Conservation (phyloP, 2,888 invertebrate genomes). For the Platerodrilus igneus region DNA sequence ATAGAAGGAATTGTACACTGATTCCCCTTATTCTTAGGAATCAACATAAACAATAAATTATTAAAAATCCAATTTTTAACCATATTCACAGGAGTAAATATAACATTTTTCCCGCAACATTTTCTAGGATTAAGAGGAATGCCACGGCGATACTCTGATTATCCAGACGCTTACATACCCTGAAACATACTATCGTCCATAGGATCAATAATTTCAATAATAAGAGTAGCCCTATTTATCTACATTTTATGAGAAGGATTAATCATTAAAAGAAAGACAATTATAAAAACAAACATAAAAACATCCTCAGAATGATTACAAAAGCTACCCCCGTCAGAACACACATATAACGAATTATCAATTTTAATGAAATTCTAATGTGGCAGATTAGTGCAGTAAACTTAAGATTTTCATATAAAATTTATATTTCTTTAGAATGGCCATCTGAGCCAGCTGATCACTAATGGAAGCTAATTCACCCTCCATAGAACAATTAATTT, state of each 20-base stretch:
- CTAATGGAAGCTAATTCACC: conserved; percentile 60
- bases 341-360: conserved; percentile 57
- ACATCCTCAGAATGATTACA: conserved; percentile 61
- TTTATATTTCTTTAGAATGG: conserved; percentile 60
- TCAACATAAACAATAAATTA: conserved; percentile 55
- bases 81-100: conserved; percentile 73
- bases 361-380: conserved; percentile 59
- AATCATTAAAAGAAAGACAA: conserved; percentile 50
- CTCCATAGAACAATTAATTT: conserved; percentile 62
- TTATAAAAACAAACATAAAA: conserved; percentile 51
- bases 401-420: conserved; percentile 66
- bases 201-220: conserved; percentile 60
- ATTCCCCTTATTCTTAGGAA: conserved; percentile 64
- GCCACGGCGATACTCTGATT: conserved; percentile 73
- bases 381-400: conserved; percentile 60
- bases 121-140: conserved; percentile 67
- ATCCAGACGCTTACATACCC: conserved; percentile 59
- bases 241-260: conserved; percentile 61
- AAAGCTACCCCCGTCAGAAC: conserved; percentile 55
- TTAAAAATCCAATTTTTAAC: conserved; percentile 66
- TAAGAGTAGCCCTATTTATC: conserved; percentile 57
- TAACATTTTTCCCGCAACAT: conserved; percentile 79
- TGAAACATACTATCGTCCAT: conserved; percentile 67
- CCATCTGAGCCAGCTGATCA: conserved; percentile 55
- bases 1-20: conserved; percentile 69